A percentile compares a stretch with the other conserved stretches of the same genome.
These are phyloP conservation scores for Chrysolina americana DNA, from an alignment of 2,888 invertebrate species.

Conservation along the genomic window DNA sequence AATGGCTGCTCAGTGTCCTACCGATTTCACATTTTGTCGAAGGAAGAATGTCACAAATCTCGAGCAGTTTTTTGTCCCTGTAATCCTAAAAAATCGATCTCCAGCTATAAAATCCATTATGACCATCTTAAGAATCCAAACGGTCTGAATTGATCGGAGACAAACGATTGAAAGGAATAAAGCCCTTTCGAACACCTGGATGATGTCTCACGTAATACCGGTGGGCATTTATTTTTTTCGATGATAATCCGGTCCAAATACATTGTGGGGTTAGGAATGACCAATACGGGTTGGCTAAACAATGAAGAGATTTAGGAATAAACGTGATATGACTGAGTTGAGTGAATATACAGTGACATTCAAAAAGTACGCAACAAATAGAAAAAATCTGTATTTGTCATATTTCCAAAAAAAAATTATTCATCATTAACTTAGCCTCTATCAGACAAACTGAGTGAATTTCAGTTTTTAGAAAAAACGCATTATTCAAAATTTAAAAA, in stretches of 20 bases:
- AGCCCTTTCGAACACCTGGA: constrained; percentile 38
- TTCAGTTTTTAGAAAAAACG: no score
- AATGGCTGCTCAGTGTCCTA: neutral
- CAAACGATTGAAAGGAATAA: constrained; percentile 32
- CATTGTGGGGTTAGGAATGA: neutral
- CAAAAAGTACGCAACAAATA: no score
- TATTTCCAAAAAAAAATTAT: no score
- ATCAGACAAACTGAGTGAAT: no score
- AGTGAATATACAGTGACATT: no score
- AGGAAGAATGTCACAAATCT: constrained; percentile 21
- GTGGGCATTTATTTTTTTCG: constrained; percentile 29
- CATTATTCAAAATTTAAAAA: no score
- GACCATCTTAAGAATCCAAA: constrained; percentile 30
- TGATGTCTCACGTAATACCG: constrained; percentile 36
- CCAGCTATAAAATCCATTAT: constrained; percentile 28
- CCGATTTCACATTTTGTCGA: neutral
- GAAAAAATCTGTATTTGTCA: no score
- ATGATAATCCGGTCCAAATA: constrained; percentile 9
- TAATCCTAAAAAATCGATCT: constrained; percentile 34
- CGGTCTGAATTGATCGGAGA: constrained; percentile 28
- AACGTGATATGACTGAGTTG: neutral
- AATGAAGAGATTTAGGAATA: neutral
- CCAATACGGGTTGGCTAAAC: constrained; percentile 4
- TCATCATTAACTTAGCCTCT: no score
- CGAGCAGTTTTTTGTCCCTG: constrained; percentile 27